These are phyloP conservation scores for Sebastes aleutianus DNA, from an alignment of 2,797 vertebrate genomes.

Conservation along the genomic window DNA sequence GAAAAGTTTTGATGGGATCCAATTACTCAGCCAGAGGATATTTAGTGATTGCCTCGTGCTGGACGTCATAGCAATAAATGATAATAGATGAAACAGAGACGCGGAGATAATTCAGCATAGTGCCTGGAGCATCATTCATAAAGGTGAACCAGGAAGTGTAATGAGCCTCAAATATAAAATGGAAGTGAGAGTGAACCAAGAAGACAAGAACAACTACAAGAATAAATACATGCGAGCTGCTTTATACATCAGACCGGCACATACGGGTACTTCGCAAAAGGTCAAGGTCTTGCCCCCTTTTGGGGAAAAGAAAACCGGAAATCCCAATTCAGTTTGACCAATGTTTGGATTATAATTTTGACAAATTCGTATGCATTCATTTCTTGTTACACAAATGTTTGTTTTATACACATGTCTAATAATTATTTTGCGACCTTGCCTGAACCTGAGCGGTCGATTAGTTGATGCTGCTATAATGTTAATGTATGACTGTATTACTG, in stretches of 20 bases:
- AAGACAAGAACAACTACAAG: background rate
- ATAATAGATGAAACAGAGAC: constrained; percentile 16
- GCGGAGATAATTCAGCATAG: constrained; percentile 18
- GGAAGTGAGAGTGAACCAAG: background rate
- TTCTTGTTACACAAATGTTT: too few relatives aligned
- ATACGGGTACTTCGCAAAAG: too few relatives aligned
- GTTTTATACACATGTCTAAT: too few relatives aligned
- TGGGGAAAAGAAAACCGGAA: too few relatives aligned
- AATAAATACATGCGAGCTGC: background rate
- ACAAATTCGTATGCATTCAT: too few relatives aligned
- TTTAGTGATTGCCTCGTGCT: constrained; percentile 17
- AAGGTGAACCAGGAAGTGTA: constrained; percentile 12
- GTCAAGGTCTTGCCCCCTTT: too few relatives aligned
- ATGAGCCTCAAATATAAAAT: constrained; percentile 15
- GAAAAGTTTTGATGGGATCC: constrained; percentile 21
- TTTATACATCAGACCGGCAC: background rate
- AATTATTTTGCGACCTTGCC: too few relatives aligned
- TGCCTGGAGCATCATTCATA: constrained; percentile 24
- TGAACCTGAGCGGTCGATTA: too few relatives aligned
- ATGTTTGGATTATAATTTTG: too few relatives aligned
- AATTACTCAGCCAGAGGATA: constrained; percentile 41
- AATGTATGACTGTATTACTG: too few relatives aligned
- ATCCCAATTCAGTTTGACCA: too few relatives aligned
- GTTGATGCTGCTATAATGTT: too few relatives aligned
- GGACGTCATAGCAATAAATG: constrained; percentile 17